These are phyloP conservation scores for Drosophila cardini DNA, from an alignment of 1,140 invertebrate species.

Conservation along the genomic window DNA sequence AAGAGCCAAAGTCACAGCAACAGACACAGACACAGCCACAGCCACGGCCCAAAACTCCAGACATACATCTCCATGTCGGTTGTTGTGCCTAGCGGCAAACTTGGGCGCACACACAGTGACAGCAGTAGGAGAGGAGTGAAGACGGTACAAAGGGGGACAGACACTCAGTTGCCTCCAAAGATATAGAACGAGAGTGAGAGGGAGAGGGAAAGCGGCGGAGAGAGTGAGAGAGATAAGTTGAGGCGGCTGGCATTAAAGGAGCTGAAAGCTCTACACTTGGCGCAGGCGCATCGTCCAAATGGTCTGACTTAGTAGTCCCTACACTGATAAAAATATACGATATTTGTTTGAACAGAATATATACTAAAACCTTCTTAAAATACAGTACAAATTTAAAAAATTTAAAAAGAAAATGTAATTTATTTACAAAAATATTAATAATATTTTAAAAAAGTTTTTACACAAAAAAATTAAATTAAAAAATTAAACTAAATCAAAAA, in stretches of 20 bases:
- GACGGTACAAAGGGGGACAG: not conserved
- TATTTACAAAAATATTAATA: no score
- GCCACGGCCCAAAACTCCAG: conserved; percentile 32
- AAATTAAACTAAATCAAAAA: no score
- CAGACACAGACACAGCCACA: conserved; percentile 23
- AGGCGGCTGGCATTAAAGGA: conserved; percentile 63
- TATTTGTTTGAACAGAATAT: no score
- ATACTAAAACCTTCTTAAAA: no score
- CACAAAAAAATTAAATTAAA: no score
- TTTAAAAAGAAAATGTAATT: no score
- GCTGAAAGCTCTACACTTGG: conserved; percentile 56
- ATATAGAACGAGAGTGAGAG: not conserved
- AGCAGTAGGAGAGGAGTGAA: not conserved
- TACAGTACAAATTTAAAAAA: no score
- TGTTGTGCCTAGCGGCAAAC: conserved; percentile 62
- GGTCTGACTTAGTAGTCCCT: not conserved
- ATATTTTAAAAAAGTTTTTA: no score
- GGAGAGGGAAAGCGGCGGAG: not conserved
- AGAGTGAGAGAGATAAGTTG: not conserved
- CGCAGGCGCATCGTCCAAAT: conserved; percentile 44
- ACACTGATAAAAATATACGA: no score
- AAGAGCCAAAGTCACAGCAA: conserved; percentile 33
- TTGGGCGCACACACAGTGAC: conserved; percentile 57
- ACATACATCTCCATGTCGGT: conserved; percentile 47
- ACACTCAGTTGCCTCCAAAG: not conserved